phyloP scores from a whole-genome alignment of 2,113 vertebrate genomes.

The Sebastes schlegelii region DNA sequence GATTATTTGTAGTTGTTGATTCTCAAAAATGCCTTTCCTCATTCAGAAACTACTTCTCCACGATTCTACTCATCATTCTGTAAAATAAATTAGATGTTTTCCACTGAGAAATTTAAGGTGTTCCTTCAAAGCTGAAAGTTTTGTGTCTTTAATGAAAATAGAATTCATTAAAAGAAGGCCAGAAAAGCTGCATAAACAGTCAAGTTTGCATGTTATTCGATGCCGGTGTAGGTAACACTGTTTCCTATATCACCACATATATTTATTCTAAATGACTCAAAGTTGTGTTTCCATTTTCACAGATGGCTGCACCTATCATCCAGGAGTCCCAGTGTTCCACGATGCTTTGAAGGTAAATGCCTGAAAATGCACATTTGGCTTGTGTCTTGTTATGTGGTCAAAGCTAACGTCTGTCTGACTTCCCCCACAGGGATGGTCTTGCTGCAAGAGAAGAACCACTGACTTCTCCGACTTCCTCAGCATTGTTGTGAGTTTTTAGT shows the following conservation, averaged over 20 bases:
- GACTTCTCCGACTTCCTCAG: conserved; percentile 98
- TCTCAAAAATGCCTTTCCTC: neutral
- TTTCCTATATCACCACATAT: neutral
- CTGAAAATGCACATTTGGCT: conserved; percentile 5
- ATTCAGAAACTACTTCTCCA: neutral
- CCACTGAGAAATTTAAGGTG: neutral
- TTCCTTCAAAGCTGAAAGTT: neutral
- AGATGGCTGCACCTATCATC: conserved; percentile 94
- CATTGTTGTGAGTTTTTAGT: conserved; percentile 89
- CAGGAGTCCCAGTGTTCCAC: conserved; percentile 97
- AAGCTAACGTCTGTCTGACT: conserved; percentile 33
- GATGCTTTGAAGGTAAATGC: conserved; percentile 94
- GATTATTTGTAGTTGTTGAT: neutral
- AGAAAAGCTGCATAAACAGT: neutral
- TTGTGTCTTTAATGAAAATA: conserved; percentile 3
- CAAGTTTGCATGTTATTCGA: neutral
- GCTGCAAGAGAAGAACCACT: conserved; percentile 96
- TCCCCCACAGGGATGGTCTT: conserved; percentile 93
- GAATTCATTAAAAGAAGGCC: neutral
- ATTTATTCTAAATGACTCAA: conserved; percentile 22
- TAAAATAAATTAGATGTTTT: neutral
- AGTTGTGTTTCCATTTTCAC: conserved; percentile 41
- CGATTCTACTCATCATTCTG: neutral
- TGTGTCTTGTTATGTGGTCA: conserved; percentile 6
- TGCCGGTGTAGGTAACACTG: neutral